Conservation (phyloP, 2,797 vertebrate genomes). For the Parauchenoglanis ngamensis region DNA sequence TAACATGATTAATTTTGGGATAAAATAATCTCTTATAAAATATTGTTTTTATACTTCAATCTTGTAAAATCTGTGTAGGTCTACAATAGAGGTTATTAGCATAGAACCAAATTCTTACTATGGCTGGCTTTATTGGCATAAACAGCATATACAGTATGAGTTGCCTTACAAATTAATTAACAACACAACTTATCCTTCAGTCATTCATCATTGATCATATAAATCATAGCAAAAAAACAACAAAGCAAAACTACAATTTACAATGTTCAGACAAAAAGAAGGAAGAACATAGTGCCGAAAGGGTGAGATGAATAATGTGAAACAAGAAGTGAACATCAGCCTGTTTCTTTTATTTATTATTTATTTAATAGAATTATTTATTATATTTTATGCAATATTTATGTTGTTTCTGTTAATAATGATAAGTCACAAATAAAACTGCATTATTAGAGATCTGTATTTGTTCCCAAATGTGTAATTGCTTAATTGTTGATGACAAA, state of each 20-base stretch:
- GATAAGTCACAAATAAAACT: not conserved
- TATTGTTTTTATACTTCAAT: not conserved
- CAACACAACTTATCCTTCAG: not conserved
- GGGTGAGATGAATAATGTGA: not conserved
- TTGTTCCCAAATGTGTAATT: no score
- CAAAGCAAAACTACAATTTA: not conserved
- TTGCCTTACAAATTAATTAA: not conserved
- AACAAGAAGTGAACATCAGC: not conserved
- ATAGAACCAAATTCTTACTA: not conserved
- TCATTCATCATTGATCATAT: not conserved
- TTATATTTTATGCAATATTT: not conserved
- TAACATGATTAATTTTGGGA: not conserved
- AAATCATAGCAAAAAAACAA: not conserved
- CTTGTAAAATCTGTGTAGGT: not conserved
- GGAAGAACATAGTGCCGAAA: not conserved
- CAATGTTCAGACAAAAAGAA: not conserved
- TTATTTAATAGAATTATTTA: no score
- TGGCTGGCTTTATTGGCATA: not conserved
- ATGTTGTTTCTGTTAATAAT: not conserved
- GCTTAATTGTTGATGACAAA: no score
- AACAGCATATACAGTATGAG: not conserved
- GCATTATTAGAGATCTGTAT: not conserved
- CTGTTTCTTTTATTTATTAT: not conserved
- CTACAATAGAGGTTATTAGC: not conserved
- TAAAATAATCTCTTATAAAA: not conserved